Evolutionary conservation across 2,113 vertebrate genomes (phyloP).

Genomic region (Pedetes capensis): DNA sequence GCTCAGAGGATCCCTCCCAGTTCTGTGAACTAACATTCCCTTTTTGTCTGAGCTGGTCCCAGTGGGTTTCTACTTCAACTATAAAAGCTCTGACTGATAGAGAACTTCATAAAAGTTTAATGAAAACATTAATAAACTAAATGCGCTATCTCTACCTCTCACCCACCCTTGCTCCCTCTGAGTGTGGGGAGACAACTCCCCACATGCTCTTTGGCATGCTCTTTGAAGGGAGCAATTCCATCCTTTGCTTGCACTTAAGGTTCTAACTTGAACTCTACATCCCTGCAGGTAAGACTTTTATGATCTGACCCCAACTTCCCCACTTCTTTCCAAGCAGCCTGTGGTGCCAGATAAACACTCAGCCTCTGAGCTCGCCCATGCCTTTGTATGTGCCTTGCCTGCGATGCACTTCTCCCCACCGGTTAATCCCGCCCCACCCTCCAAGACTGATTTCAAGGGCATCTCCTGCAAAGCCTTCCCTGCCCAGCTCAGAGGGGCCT

Average conservation of each 20-base stretch:
- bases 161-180: neutral
- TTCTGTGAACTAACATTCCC: neutral
- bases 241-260: neutral
- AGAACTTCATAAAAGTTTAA: neutral
- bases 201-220: neutral
- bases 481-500: neutral
- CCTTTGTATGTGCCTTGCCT: neutral
- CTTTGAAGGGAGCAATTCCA: neutral
- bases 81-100: neutral
- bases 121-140: neutral
- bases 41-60: neutral
- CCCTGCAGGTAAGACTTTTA: neutral
- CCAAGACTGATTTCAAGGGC: neutral
- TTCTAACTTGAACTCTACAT: neutral
- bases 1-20: neutral
- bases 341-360: neutral
- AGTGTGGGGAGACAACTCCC: neutral
- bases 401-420: rapidly evolving
- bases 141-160: neutral
- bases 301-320: neutral
- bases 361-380: neutral
- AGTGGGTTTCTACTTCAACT: neutral
- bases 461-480: neutral
- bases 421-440: neutral
- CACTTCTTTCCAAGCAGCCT: neutral